These are phyloP conservation scores for Pachliopta kotzebuea DNA, from an alignment of 2,888 invertebrate genomes.

Conservation along the genomic window DNA sequence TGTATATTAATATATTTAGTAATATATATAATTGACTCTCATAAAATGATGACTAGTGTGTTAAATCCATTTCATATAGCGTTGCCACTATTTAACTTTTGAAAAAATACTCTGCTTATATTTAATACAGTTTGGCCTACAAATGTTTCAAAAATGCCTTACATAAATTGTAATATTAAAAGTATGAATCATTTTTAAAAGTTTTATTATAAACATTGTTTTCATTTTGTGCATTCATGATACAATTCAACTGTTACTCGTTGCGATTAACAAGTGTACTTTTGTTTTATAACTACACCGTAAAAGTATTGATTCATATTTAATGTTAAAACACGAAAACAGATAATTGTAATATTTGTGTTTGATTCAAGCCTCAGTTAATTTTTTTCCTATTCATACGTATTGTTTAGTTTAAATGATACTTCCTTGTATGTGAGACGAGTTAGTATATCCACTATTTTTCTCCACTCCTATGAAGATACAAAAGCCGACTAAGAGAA, in stretches of 20 bases:
- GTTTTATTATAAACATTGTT: conserved; percentile 5
- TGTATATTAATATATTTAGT: too few relatives aligned
- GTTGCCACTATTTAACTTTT: neutral
- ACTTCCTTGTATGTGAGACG: too few relatives aligned
- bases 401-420: too few relatives aligned
- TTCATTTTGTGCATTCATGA: neutral
- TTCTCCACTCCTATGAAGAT: too few relatives aligned
- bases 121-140: neutral
- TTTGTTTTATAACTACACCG: conserved; percentile 7
- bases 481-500: too few relatives aligned
- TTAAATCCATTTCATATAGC: neutral
- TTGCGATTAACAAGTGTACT: neutral
- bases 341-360: conserved; percentile 6
- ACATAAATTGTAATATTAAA: neutral
- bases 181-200: neutral
- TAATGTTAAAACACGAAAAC: neutral
- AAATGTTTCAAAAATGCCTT: conserved; percentile 8
- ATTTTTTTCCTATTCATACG: too few relatives aligned
- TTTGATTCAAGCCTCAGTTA: neutral
- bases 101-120: conserved; percentile 2
- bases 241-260: neutral
- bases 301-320: conserved; percentile 1
- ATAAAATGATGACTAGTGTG: neutral
- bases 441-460: too few relatives aligned
- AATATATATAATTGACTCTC: neutral